These are phyloP conservation scores for Echinometra lucunter DNA, from an alignment of 53 echinoderm and acorn worm genomes.

Conservation along the genomic window DNA sequence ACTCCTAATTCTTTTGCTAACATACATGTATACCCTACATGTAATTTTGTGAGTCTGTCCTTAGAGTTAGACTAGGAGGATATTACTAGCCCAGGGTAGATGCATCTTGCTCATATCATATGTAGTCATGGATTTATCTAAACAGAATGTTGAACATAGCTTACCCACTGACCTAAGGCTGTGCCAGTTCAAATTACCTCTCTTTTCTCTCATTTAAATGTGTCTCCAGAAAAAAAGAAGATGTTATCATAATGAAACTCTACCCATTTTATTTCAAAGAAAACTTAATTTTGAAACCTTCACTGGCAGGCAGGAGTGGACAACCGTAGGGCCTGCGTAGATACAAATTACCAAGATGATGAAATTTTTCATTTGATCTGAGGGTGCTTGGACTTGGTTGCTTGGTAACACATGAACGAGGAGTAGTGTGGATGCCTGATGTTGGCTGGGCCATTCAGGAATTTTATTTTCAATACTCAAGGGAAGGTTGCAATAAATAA, in stretches of 20 bases:
- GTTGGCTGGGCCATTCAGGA: neutral
- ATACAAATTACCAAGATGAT: slow-evolving; percentile 6
- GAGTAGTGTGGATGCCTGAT: neutral
- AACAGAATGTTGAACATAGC: slow-evolving; percentile 21
- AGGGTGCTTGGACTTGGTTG: neutral
- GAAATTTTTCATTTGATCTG: slow-evolving; percentile 9
- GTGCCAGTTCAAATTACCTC: slow-evolving; percentile 35
- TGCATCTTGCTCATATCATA: neutral
- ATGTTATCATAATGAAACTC: slow-evolving; percentile 43
- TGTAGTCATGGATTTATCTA: neutral
- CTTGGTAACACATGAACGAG: neutral
- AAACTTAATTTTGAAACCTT: slow-evolving; percentile 41
- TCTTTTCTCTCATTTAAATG: neutral
- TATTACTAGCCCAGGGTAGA: neutral
- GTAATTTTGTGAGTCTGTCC: neutral
- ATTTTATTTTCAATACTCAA: neutral
- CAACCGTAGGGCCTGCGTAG: neutral
- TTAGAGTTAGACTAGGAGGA: neutral
- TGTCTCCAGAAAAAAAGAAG: neutral
- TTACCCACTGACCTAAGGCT: slow-evolving; percentile 9
- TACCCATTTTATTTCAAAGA: slow-evolving; percentile 35
- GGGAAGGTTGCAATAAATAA: neutral
- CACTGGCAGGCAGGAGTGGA: slow-evolving; percentile 3
- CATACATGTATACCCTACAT: neutral
- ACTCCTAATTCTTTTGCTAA: neutral